Conservation (phyloP, 2,113 vertebrate species). For the Melospiza georgiana region DNA sequence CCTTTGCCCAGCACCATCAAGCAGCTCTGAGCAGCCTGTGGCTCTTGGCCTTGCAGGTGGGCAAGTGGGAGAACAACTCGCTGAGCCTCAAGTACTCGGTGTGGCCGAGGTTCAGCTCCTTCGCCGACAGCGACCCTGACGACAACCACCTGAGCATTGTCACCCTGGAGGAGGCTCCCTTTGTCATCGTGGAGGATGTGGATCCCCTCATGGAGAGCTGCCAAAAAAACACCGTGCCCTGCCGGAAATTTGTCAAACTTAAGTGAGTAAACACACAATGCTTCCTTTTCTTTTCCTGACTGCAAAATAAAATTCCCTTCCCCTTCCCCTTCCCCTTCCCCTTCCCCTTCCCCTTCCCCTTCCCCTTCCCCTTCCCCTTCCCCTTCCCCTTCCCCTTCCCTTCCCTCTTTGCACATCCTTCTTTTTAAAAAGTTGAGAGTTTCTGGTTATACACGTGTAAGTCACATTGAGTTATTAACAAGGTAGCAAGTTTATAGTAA, state of each 20-base stretch:
- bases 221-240: conserved; percentile 95
- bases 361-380: no score
- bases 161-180: conserved; percentile 97
- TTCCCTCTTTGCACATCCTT: neutral
- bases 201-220: conserved; percentile 94
- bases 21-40: neutral
- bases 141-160: conserved; percentile 97
- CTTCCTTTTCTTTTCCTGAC: no score
- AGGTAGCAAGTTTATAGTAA: neutral
- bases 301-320: neutral
- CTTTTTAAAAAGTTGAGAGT: neutral
- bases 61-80: conserved; percentile 93
- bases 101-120: conserved; percentile 95
- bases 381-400: no score
- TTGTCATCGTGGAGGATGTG: conserved; percentile 96
- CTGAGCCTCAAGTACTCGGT: conserved; percentile 92
- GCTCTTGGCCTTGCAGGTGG: conserved; percentile 81
- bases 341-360: no score
- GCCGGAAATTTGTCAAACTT: conserved; percentile 90
- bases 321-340: no score
- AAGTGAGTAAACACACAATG: conserved; percentile 79
- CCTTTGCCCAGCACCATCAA: neutral
- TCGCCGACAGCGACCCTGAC: conserved; percentile 87
- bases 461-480: neutral
- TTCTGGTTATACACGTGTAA: neutral